Conservation (phyloP, 2,888 invertebrate species). For the Macrophya alboannulata region DNA sequence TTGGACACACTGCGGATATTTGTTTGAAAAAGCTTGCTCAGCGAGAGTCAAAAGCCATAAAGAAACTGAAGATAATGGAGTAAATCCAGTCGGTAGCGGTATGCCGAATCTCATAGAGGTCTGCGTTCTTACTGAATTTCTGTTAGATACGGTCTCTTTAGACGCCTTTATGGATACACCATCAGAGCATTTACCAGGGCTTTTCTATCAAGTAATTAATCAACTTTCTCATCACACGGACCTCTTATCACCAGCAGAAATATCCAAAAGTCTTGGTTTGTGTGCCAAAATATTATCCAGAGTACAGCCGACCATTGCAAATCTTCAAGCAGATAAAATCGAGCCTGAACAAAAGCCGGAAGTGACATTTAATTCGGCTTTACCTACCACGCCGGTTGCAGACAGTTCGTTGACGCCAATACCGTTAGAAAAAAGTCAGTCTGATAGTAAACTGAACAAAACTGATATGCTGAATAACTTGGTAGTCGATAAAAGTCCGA, state of each 20-base stretch:
- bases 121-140: conserved; percentile 88
- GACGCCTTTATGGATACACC: conserved; percentile 91
- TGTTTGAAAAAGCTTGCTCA: conserved; percentile 84
- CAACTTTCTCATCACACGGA: conserved; percentile 83
- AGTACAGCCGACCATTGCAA: conserved; percentile 86
- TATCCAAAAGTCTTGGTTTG: conserved; percentile 85
- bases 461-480: conserved; percentile 67
- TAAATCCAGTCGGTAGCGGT: conserved; percentile 84
- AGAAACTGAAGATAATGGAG: conserved; percentile 73
- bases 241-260: conserved; percentile 83
- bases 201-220: conserved; percentile 86
- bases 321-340: conserved; percentile 63
- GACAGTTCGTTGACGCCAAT: conserved; percentile 74
- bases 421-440: conserved; percentile 85
- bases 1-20: conserved; percentile 89
- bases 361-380: conserved; percentile 55
- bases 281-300: conserved; percentile 89
- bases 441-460: conserved; percentile 85
- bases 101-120: conserved; percentile 86
- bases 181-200: conserved; percentile 89
- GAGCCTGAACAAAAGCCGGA: conserved; percentile 65
- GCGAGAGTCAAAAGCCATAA: conserved; percentile 65
- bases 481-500: conserved; percentile 72
- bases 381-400: conserved; percentile 48
- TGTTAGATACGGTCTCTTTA: conserved; percentile 88